phyloP scores from a whole-genome alignment of 2,113 vertebrate species.

The Dicentrarchus labrax region DNA sequence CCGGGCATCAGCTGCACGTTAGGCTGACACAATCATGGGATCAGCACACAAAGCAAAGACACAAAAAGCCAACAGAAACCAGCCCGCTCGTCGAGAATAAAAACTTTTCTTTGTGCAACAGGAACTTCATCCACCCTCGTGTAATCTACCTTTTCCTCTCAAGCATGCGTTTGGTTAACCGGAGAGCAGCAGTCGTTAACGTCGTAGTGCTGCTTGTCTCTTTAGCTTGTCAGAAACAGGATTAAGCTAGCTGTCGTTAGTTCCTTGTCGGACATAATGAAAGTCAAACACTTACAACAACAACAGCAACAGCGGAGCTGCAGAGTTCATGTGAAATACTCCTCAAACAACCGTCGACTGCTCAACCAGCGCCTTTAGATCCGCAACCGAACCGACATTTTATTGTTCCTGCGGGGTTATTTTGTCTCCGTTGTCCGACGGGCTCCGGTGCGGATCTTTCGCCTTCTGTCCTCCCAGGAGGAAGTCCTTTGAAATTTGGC shows the following conservation, averaged over 20 bases:
- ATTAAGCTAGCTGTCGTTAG: slow-evolving; percentile 50
- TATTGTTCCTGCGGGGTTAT: not conserved
- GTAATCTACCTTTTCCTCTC: rapidly evolving
- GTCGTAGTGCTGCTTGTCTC: not conserved
- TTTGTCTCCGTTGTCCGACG: slow-evolving; percentile 13
- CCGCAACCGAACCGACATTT: rapidly evolving
- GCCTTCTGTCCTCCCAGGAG: slow-evolving; percentile 76
- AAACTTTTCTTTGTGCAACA: not conserved
- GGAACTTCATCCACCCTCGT: rapidly evolving
- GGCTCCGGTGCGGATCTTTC: not conserved
- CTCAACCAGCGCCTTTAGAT: rapidly evolving
- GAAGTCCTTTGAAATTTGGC: slow-evolving; percentile 92
- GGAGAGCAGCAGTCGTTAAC: rapidly evolving
- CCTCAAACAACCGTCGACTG: rapidly evolving
- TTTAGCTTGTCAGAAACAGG: slow-evolving; percentile 18
- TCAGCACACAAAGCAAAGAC: slow-evolving; percentile 64
- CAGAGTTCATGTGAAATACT: not conserved
- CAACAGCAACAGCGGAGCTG: not conserved
- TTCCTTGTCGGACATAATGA: slow-evolving; percentile 33
- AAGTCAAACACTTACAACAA: slow-evolving; percentile 57
- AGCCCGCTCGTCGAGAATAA: not conserved
- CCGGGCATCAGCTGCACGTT: not conserved
- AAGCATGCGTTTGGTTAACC: rapidly evolving
- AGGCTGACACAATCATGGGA: slow-evolving; percentile 22
- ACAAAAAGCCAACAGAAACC: not conserved